Base-by-base conservation (phyloP, 2,888 invertebrate species). In the Brachynemurus nebulosus region DNA sequence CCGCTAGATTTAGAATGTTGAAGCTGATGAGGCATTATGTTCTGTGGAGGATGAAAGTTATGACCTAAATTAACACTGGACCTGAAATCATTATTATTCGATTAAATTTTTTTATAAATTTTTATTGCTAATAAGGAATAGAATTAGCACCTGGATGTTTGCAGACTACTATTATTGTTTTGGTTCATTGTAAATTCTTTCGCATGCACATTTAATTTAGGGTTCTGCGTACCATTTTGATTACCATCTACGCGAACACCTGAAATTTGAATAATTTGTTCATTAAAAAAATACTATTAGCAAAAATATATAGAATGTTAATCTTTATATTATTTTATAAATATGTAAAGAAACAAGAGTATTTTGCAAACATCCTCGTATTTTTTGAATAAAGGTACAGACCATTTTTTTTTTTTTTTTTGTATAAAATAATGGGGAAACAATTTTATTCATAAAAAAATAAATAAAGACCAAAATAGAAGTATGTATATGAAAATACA, bases 121-220 rank as follows among this genome's bases (percentile, higher is more conserved):
- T 12, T 27, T 2, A 27, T n/a, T n/a, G n/a, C n/a, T n/a, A n/a
- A n/a, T n/a, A n/a, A n/a, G n/a, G n/a, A n/a, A 30, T 3, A 30
- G 18, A 33, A 18, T 44, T 53, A 55, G 55, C 56, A 66, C 65
- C 63, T 63, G 45, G 63, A 59, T 47, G 59, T 55, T 53, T 69
- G 67, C 53, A 66, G 63, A 41, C 25, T 46, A 42, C 42, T 47
- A 56, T 69, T 69, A 41, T 27, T 46, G 42, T 42, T 46, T 66
- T 74, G 76, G 61, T 76, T 77, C 82, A 86, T 85, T 57, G 81
- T 83, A 69, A 90, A 89, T 71, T 89, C 89, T 70, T 86, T 86
- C 48, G 89, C 89, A 68, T 88, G 83, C 52, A 86, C 86, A 65
- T 89, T 89, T 55, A 89, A 71, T 66, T 80, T 80, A 62, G 62